phyloP scores from a whole-genome alignment of 2,113 vertebrate genomes.

The Bambusicola thoracicus region DNA sequence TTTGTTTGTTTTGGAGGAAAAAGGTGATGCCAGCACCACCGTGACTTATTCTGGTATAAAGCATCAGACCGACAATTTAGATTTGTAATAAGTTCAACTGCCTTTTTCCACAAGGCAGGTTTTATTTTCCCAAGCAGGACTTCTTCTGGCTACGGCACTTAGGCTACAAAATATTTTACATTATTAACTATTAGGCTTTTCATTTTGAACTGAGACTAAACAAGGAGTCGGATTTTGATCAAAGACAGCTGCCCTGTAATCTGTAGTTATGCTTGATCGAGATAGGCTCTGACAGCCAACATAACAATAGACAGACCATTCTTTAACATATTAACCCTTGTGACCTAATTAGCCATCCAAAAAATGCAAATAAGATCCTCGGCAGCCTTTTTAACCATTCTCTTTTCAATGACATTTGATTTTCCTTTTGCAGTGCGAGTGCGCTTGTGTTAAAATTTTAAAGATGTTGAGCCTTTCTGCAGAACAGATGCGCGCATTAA shows the following conservation, averaged over 20 bases:
- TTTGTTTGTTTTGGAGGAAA: not conserved
- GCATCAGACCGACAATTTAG: not conserved
- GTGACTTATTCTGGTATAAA: not conserved
- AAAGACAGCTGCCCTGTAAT: slow-evolving; percentile 67
- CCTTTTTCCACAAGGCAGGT: not conserved
- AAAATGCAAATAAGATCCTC: slow-evolving; percentile 57
- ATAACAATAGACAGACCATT: slow-evolving; percentile 62
- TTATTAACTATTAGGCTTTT: slow-evolving; percentile 26
- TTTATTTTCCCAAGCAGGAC: not conserved
- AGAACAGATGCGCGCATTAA: slow-evolving; percentile 55
- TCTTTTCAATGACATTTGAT: slow-evolving; percentile 36
- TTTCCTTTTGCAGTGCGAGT: slow-evolving; percentile 39
- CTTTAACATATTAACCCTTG: slow-evolving; percentile 72
- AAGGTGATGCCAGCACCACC: not conserved
- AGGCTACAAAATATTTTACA: not conserved
- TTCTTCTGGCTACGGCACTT: not conserved
- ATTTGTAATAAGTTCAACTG: not conserved
- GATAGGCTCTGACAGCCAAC: slow-evolving; percentile 74
- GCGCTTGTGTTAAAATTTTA: slow-evolving; percentile 42
- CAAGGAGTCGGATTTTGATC: slow-evolving; percentile 58
- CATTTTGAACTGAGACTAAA: slow-evolving; percentile 54
- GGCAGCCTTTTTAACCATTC: slow-evolving; percentile 55
- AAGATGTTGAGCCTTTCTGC: slow-evolving; percentile 54
- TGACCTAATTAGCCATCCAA: slow-evolving; percentile 74
- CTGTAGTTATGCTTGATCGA: slow-evolving; percentile 70